These are phyloP conservation scores for Jaculus jaculus DNA, from an alignment of 2,113 vertebrate genomes.

Conservation along the genomic window DNA sequence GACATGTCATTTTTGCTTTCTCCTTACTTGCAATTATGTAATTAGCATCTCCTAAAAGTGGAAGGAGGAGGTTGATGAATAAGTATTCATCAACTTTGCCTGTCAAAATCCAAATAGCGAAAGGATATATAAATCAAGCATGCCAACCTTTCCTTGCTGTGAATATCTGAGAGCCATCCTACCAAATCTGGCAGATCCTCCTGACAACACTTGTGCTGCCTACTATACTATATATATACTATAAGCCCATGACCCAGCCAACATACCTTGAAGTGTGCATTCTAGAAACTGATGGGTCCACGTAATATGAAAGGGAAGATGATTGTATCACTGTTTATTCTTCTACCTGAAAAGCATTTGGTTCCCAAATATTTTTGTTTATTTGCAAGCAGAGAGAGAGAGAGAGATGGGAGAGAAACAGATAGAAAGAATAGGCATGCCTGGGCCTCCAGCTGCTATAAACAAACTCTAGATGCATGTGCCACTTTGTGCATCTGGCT, in stretches of 20 bases:
- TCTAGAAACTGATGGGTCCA: background rate
- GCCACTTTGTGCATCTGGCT: too few relatives aligned
- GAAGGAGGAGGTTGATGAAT: background rate
- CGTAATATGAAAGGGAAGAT: background rate
- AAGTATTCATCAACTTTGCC: background rate
- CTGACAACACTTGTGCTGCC: background rate
- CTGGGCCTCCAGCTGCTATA: too few relatives aligned
- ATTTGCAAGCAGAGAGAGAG: too few relatives aligned
- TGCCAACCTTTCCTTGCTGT: background rate
- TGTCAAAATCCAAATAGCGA: background rate
- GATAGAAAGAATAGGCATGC: too few relatives aligned
- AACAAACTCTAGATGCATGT: too few relatives aligned
- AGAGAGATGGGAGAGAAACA: too few relatives aligned
- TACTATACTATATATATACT: too few relatives aligned
- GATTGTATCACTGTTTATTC: background rate
- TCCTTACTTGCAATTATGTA: background rate
- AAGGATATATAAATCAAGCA: background rate
- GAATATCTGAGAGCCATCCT: background rate
- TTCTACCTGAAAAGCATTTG: too few relatives aligned
- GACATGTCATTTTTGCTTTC: background rate
- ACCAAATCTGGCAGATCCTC: background rate
- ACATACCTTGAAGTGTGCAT: background rate
- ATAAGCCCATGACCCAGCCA: too few relatives aligned
- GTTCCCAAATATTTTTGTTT: too few relatives aligned
- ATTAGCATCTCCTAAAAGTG: slow-evolving; percentile 14